Base-by-base conservation (phyloP, 2,113 vertebrate genomes). In the Neotragus pygmaeus region DNA sequence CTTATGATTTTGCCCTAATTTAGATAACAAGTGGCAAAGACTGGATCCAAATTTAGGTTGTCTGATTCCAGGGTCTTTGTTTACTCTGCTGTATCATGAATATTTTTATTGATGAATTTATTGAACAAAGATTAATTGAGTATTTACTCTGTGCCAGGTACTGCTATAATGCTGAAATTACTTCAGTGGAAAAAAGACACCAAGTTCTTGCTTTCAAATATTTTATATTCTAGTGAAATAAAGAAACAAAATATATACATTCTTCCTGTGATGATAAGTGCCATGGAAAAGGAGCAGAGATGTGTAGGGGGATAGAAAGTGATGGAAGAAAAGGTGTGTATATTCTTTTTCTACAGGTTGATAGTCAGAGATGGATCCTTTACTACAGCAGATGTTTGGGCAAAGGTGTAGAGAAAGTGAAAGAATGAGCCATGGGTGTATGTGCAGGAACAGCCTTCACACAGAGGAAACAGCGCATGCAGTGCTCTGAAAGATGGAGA, bases 41-140 rank as follows among this genome's bases (percentile, higher is more conserved):
- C 12, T 21, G 16, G 16, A 78, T 66, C 47, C 13, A 77, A 84
- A 82, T 91, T 39, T 83, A 94, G 21, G 14, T 73, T 55, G 5
- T 43, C 47, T 78, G 55, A 93, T 7, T 7, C 49, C 4, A 12
- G 23, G 4, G n/a, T 89, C 47, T 19, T 88, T 47, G 19, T 94
- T 80, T 36, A 80, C 28, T 85, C 51, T 84, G 43, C 25, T 75
- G 10, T 94, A 21, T 86, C 53, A 33, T 81, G 45, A 73, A 55
- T 85, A 81, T 84, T 33, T 66, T 91, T 86, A 30, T 81, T 90
- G 60, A 75, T 58, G 30, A n/a, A 89, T 66, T 66, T 85, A 27
- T 91, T 85, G 47, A 78, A 78, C 19, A 45, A 58, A 90, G 16
- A 62, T 77, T 73, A 81, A 85, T 39, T 36, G 25, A 90, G 28